Evolutionary conservation across 2,113 vertebrate species (phyloP).

Genomic region (Prietella phreatophila): DNA sequence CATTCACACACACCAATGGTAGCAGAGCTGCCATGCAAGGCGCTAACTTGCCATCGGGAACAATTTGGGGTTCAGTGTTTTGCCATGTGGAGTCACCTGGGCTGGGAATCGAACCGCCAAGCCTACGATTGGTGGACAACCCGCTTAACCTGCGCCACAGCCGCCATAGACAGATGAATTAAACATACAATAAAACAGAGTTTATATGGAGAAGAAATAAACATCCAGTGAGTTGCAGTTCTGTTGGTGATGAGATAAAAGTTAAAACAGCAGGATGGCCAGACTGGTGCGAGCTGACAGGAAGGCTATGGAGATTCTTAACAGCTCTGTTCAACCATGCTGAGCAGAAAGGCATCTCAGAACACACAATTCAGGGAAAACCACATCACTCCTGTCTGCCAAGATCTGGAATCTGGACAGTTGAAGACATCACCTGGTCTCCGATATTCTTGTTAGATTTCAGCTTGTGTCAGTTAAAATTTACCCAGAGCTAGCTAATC

Average conservation of each 20-base stretch:
- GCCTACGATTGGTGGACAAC: too few relatives aligned
- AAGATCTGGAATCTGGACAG: not conserved
- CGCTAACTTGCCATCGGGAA: too few relatives aligned
- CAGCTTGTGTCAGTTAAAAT: not conserved
- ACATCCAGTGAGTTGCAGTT: not conserved
- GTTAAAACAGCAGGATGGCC: not conserved
- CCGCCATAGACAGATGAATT: not conserved
- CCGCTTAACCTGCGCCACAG: too few relatives aligned
- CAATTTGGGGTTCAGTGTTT: too few relatives aligned
- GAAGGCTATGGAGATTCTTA: not conserved
- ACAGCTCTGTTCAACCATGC: not conserved
- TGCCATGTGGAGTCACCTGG: too few relatives aligned
- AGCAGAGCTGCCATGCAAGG: too few relatives aligned
- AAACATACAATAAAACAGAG: not conserved
- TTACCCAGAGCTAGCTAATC: not conserved
- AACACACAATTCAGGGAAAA: not conserved
- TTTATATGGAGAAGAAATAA: not conserved
- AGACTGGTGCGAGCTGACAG: not conserved
- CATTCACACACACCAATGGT: too few relatives aligned
- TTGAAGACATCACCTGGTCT: not conserved
- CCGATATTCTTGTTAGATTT: too few relatives aligned
- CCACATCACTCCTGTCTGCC: not conserved
- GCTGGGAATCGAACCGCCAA: too few relatives aligned
- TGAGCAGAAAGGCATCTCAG: not conserved
- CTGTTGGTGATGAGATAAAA: not conserved